Evolutionary conservation across 2,113 vertebrate species (phyloP).

Genomic region (Catharus bicknelli): DNA sequence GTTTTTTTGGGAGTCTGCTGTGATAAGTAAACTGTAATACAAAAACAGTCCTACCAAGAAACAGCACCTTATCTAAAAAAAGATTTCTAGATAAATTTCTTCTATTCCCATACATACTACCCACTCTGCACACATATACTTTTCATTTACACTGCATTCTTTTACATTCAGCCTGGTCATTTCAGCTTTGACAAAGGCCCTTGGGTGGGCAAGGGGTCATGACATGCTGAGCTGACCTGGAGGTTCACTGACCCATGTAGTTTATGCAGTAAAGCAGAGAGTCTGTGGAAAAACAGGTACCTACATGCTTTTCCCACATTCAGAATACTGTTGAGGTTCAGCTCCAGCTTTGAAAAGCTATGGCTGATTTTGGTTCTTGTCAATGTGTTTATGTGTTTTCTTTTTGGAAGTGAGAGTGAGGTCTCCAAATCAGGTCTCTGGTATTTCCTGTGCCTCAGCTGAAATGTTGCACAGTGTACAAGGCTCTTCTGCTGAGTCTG

Average conservation of each 20-base stretch:
- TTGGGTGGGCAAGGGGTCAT: not conserved
- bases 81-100: not conserved
- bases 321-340: not conserved
- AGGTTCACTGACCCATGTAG: not conserved
- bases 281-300: not conserved
- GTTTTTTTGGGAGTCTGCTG: not conserved
- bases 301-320: not conserved
- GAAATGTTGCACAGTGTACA: not conserved
- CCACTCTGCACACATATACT: not conserved
- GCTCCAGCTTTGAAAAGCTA: not conserved
- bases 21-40: not conserved
- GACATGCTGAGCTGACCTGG: not conserved
- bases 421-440: not conserved
- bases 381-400: not conserved
- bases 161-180: not conserved
- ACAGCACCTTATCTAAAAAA: not conserved
- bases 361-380: not conserved
- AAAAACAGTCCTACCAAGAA: conserved; percentile 12
- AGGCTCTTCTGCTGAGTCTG: not conserved
- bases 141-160: not conserved
- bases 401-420: not conserved
- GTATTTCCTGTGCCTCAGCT: not conserved
- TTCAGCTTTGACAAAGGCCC: not conserved
- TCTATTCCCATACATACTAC: not conserved
- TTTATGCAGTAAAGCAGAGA: not conserved